A percentile compares a stretch with the other conserved stretches of the same genome.
phyloP scores from a whole-genome alignment of 2,797 vertebrate species.

The Mormyrus hasselquistii region DNA sequence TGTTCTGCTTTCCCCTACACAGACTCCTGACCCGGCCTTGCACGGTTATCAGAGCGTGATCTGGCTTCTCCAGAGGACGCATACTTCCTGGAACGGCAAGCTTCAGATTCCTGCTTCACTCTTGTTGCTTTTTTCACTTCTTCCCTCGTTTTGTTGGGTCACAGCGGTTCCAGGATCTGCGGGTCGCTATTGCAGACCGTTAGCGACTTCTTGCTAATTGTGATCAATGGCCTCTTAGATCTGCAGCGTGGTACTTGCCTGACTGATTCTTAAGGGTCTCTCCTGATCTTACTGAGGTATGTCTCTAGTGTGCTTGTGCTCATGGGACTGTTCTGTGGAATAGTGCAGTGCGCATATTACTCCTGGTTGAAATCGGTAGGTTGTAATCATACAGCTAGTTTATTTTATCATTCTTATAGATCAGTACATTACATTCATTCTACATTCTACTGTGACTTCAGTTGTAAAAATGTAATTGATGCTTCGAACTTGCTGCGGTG shows the following conservation, averaged over 20 bases:
- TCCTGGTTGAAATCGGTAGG: background rate
- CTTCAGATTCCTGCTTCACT: background rate
- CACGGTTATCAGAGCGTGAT: constrained; percentile 3
- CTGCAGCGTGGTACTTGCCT: background rate
- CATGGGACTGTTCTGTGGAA: background rate
- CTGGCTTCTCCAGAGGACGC: constrained; percentile 11
- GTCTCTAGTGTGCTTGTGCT: background rate
- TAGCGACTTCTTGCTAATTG: background rate
- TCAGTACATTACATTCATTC: background rate
- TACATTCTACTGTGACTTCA: background rate
- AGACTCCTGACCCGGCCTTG: background rate
- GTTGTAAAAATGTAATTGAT: background rate
- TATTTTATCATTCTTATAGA: background rate
- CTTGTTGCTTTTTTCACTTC: background rate
- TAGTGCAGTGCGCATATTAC: background rate
- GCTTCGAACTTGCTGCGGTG: background rate
- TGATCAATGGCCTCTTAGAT: background rate
- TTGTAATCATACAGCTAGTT: background rate
- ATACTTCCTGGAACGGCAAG: constrained; percentile 17
- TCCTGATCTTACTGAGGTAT: constrained; percentile 1
- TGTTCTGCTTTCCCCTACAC: background rate
- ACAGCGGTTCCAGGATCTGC: background rate
- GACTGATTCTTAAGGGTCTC: background rate
- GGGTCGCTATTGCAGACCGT: background rate
- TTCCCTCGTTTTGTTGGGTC: background rate